These are phyloP conservation scores for Ypsolopha scabrella DNA, from an alignment of 2,888 invertebrate species.

Conservation along the genomic window DNA sequence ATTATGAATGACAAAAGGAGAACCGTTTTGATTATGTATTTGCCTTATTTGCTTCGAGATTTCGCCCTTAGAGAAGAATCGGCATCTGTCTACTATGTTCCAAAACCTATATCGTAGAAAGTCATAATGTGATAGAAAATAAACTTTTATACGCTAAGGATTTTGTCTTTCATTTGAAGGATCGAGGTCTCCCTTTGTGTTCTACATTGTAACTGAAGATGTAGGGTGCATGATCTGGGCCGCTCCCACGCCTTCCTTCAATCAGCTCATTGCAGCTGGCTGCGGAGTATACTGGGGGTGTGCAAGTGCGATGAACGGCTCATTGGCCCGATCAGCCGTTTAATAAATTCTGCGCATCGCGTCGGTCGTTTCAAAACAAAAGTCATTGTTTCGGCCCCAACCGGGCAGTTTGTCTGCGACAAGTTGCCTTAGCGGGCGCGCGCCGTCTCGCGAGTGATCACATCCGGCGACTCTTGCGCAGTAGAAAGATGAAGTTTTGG, in stretches of 20 bases:
- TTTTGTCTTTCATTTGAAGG: slow-evolving; percentile 9
- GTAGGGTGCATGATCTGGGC: slow-evolving; percentile 5
- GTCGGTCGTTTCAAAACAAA: slow-evolving; percentile 58
- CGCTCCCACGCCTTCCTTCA: slow-evolving; percentile 55
- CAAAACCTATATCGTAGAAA: slow-evolving; percentile 59
- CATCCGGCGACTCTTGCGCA: not conserved
- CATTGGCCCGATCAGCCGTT: slow-evolving; percentile 48
- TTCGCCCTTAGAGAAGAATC: slow-evolving; percentile 49
- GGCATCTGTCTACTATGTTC: slow-evolving; percentile 47
- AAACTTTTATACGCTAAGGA: slow-evolving; percentile 64
- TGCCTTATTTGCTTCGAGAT: slow-evolving; percentile 43
- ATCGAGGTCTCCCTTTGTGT: not conserved
- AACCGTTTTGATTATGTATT: slow-evolving; percentile 7
- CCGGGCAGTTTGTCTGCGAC: slow-evolving; percentile 55
- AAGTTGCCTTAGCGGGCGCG: slow-evolving; percentile 45
- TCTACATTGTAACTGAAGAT: slow-evolving; percentile 7
- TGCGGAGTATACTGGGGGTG: slow-evolving; percentile 29
- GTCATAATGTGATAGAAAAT: slow-evolving; percentile 67
- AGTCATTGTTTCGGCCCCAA: slow-evolving; percentile 60
- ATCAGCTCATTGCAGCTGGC: slow-evolving; percentile 27
- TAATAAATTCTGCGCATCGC: slow-evolving; percentile 53
- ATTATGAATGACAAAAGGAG: not conserved
- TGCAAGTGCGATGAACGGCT: slow-evolving; percentile 41
- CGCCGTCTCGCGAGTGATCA: slow-evolving; percentile 21
- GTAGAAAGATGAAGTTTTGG: slow-evolving; percentile 56